A percentile compares a stretch with the other conserved stretches of the same genome.
These are phyloP conservation scores for Chaetophractus vellerosus DNA, from an alignment of 2,797 vertebrate species.

Conservation along the genomic window DNA sequence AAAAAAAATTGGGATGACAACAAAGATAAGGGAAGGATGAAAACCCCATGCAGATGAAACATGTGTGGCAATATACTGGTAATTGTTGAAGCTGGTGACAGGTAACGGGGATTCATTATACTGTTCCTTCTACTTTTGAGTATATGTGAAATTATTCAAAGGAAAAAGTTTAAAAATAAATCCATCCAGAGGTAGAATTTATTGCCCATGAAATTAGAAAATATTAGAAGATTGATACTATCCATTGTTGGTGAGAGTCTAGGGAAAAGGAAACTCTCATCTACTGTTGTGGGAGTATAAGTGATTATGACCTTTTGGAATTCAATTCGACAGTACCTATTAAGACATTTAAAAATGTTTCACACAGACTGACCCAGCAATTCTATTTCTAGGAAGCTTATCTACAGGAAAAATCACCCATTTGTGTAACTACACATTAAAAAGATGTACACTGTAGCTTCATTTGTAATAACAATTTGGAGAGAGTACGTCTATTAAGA, in stretches of 20 bases:
- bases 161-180: conserved; percentile 8
- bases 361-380: neutral
- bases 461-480: neutral
- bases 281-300: neutral
- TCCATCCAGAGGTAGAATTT: neutral
- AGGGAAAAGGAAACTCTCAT: neutral
- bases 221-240: neutral
- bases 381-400: conserved; percentile 46
- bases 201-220: neutral
- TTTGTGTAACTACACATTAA: neutral
- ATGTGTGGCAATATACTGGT: neutral
- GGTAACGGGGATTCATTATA: neutral
- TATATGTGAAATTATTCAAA: neutral
- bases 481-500: neutral
- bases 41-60: neutral
- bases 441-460: neutral
- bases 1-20: neutral
- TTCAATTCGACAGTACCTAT: neutral
- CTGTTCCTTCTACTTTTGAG: neutral
- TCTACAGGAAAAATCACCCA: neutral
- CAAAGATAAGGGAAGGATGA: neutral
- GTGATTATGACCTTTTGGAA: neutral
- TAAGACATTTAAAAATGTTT: conserved; percentile 33
- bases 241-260: neutral
- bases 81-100: neutral